A percentile compares a stretch with the other conserved stretches of the same genome.
These are phyloP conservation scores for Pelosia muscerda DNA, from an alignment of 2,888 invertebrate species.

Conservation along the genomic window DNA sequence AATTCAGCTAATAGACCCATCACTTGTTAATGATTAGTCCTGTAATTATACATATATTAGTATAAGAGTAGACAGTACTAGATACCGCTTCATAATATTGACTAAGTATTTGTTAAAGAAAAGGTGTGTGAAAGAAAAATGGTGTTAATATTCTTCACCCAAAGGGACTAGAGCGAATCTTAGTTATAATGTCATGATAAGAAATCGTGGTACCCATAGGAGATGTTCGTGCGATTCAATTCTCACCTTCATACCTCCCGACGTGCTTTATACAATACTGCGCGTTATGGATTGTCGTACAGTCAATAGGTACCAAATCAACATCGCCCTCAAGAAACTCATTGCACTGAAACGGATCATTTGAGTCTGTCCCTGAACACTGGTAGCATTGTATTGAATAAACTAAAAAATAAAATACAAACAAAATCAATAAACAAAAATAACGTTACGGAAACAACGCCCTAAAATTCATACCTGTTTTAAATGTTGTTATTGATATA, in stretches of 20 bases:
- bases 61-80: neutral
- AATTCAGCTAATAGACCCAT: constrained; percentile 9
- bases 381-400: constrained; percentile 93
- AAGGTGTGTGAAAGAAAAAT: neutral
- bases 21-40: neutral
- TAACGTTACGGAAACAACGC: constrained; percentile 58
- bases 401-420: constrained; percentile 80
- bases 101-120: neutral
- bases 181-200: neutral
- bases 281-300: constrained; percentile 93
- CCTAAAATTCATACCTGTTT: constrained; percentile 67
- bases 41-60: constrained; percentile 12
- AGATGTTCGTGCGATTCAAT: constrained; percentile 12
- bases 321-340: constrained; percentile 90
- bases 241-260: constrained; percentile 95
- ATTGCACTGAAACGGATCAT: constrained; percentile 93
- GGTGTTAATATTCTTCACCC: constrained; percentile 6
- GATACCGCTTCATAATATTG: neutral
- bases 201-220: constrained; percentile 22
- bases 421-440: constrained; percentile 54
- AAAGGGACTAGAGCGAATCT: neutral
- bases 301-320: constrained; percentile 90
- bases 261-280: constrained; percentile 97
- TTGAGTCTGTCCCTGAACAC: constrained; percentile 94
- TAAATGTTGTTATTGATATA: constrained; percentile 53